These are phyloP conservation scores for Chymomyza costata DNA, from an alignment of 1,140 invertebrate genomes.

Conservation along the genomic window DNA sequence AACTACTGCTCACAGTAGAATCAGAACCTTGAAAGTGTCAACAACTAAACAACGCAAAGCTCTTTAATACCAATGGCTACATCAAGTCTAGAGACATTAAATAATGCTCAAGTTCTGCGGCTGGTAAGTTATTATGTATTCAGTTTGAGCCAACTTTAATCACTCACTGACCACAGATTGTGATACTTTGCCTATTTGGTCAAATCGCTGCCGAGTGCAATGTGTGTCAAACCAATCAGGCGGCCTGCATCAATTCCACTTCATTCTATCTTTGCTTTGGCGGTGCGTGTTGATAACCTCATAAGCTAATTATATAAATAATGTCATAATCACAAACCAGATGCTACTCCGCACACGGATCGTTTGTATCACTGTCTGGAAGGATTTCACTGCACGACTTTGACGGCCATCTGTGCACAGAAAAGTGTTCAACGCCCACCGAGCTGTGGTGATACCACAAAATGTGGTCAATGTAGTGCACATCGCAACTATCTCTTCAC, in stretches of 20 bases:
- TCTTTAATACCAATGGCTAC: background rate
- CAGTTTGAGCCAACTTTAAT: too few relatives aligned
- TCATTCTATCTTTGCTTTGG: conserved; percentile 70
- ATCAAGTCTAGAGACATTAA: conserved; percentile 17
- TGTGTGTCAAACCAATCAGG: conserved; percentile 59
- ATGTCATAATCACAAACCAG: conserved; percentile 1
- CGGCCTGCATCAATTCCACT: conserved; percentile 64
- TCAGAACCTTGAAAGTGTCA: conserved; percentile 55
- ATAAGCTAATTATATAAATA: too few relatives aligned
- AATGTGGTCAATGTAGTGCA: conserved; percentile 62
- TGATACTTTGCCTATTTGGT: conserved; percentile 17
- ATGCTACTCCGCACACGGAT: conserved; percentile 24
- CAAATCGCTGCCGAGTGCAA: conserved; percentile 39
- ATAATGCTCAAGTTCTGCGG: conserved; percentile 19
- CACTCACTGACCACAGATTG: conserved; percentile 8
- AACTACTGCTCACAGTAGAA: too few relatives aligned
- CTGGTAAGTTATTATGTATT: conserved; percentile 20
- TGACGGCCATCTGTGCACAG: conserved; percentile 57
- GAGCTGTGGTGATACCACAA: conserved; percentile 57
- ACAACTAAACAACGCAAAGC: background rate
- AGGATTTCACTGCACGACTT: conserved; percentile 57
- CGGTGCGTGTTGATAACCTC: conserved; percentile 30
- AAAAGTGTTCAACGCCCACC: conserved; percentile 52
- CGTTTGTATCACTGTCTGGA: conserved; percentile 51
- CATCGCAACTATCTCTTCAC: conserved; percentile 59